These are phyloP conservation scores for Calycopis cecrops DNA, from an alignment of 1,140 invertebrate genomes.

Conservation along the genomic window DNA sequence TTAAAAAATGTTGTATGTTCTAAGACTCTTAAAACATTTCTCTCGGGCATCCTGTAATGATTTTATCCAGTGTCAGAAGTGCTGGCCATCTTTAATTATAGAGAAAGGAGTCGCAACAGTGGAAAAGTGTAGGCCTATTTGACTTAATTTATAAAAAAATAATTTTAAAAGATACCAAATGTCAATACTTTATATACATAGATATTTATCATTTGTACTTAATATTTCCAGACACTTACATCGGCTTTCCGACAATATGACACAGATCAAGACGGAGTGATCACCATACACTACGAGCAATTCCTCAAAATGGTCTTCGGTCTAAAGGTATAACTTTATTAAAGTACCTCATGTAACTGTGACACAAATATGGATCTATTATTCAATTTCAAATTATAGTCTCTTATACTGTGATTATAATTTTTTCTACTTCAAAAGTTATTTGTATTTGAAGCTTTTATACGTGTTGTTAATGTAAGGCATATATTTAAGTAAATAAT, in stretches of 20 bases:
- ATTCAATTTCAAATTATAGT: not conserved
- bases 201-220: constrained; percentile 16
- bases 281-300: constrained; percentile 97
- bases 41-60: no score
- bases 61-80: no score
- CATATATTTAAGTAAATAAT: no score
- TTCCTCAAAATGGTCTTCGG: constrained; percentile 97
- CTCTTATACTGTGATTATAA: constrained; percentile 3
- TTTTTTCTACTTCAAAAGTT: not conserved
- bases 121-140: no score
- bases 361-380: not conserved
- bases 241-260: constrained; percentile 92
- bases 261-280: constrained; percentile 95
- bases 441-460: not conserved
- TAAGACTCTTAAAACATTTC: no score
- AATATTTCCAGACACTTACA: constrained; percentile 89
- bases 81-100: no score
- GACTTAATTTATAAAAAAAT: no score
- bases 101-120: no score
- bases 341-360: not conserved
- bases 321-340: constrained; percentile 83
- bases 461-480: not conserved
- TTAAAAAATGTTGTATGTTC: no score
- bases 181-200: no score
- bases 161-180: no score